Conservation (phyloP, 1,140 invertebrate genomes). For the Pogonomyrmex californicus region DNA sequence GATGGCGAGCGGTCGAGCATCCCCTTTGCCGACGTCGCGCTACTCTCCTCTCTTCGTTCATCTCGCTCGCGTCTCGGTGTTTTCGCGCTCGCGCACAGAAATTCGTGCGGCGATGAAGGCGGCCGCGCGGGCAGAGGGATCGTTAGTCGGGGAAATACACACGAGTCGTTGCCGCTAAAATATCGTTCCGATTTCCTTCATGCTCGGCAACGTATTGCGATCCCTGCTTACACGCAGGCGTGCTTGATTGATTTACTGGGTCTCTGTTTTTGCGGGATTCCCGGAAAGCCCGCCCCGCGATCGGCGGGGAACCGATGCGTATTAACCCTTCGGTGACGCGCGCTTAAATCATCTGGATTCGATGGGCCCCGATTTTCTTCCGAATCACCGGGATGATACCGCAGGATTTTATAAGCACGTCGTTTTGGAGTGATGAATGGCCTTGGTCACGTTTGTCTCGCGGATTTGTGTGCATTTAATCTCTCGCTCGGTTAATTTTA, state of each 20-base stretch:
- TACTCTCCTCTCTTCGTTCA: neutral
- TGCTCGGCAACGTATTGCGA: conserved; percentile 61
- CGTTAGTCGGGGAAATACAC: conserved; percentile 44
- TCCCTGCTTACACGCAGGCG: conserved; percentile 52
- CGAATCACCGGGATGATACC: conserved; percentile 47
- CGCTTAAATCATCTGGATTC: conserved; percentile 59
- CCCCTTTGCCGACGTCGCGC: conserved; percentile 34
- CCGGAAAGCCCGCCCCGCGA: conserved; percentile 7
- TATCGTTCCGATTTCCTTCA: conserved; percentile 60
- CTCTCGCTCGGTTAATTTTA: conserved; percentile 38
- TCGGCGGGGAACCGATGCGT: conserved; percentile 38
- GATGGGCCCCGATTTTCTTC: conserved; percentile 54
- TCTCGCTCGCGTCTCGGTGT: conserved; percentile 22
- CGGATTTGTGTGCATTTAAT: conserved; percentile 39
- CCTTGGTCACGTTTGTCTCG: conserved; percentile 18
- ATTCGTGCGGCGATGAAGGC: conserved; percentile 61
- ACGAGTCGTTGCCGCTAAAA: conserved; percentile 58
- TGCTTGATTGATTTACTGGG: conserved; percentile 57
- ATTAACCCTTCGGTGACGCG: conserved; percentile 63
- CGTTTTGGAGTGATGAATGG: conserved; percentile 39
- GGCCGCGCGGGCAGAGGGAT: neutral
- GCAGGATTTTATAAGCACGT: conserved; percentile 49
- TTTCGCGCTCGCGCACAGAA: conserved; percentile 56
- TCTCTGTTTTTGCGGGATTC: conserved; percentile 53
- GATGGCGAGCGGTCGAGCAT: conserved; percentile 64